phyloP scores from a whole-genome alignment of 2,888 invertebrate genomes.

The Periphyllus acericola region DNA sequence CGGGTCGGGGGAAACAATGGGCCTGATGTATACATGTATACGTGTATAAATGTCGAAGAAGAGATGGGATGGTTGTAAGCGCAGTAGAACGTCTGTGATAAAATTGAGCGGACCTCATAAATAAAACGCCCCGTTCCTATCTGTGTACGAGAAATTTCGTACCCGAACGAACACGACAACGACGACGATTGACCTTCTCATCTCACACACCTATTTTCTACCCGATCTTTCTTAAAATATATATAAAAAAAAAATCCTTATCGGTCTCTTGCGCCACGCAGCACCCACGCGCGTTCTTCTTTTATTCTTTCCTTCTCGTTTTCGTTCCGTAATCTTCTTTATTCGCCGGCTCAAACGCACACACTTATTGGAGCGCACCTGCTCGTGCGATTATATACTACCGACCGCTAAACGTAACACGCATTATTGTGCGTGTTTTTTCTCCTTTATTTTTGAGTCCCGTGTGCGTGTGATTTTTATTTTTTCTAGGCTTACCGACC shows the following conservation, averaged over 20 bases:
- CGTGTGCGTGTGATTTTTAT: too few species aligned
- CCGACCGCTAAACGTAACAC: not conserved
- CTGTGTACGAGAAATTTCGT: conserved; percentile 24
- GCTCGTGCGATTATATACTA: not conserved
- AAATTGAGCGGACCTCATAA: conserved; percentile 50
- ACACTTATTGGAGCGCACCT: not conserved
- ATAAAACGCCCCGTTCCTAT: conserved; percentile 12
- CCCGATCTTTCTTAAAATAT: not conserved
- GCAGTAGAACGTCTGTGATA: not conserved
- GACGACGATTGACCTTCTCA: conserved; percentile 8
- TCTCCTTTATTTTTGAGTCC: not conserved
- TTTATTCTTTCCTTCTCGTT: not conserved
- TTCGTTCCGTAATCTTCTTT: not conserved
- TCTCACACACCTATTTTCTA: conserved; percentile 2
- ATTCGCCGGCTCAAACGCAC: not conserved
- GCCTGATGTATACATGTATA: not conserved
- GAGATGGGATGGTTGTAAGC: not conserved
- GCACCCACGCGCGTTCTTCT: not conserved
- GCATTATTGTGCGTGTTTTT: not conserved
- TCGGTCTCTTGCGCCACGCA: not conserved
- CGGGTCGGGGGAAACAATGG: not conserved
- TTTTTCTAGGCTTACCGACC: too few species aligned
- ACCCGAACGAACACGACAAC: conserved; percentile 10
- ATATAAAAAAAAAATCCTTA: conserved; percentile 22
- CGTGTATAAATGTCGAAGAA: not conserved